Evolutionary conservation across 2,113 vertebrate species (phyloP).

Genomic region (Corythornis vintsioides): DNA sequence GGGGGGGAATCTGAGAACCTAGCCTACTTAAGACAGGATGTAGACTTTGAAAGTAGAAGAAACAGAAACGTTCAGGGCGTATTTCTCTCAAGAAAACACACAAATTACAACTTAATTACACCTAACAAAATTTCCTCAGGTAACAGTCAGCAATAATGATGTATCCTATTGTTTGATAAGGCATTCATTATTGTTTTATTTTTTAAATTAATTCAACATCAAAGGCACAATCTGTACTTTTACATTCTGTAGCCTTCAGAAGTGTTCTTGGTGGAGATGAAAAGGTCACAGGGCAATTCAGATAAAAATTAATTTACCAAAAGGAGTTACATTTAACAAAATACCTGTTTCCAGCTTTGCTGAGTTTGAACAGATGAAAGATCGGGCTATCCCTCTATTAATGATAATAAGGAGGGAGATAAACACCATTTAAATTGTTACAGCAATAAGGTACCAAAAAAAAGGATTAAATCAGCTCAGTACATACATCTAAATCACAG

Average conservation of each 20-base stretch:
- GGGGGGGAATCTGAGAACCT: background rate
- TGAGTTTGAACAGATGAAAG: conserved; percentile 62
- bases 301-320: conserved; percentile 28
- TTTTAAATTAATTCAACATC: background rate
- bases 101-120: background rate
- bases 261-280: background rate
- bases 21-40: background rate
- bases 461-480: conserved; percentile 32
- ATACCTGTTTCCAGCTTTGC: conserved; percentile 52
- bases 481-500: background rate
- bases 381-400: conserved; percentile 34
- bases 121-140: background rate
- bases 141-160: background rate
- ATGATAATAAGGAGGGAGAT: conserved; percentile 42
- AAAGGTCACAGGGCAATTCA: background rate
- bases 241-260: background rate
- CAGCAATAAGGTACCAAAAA: background rate
- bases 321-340: conserved; percentile 59
- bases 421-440: conserved; percentile 48
- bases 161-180: background rate
- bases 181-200: background rate
- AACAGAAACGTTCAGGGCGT: background rate
- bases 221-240: background rate
- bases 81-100: background rate
- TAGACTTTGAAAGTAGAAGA: background rate